Evolutionary conservation across 2,797 vertebrate species (phyloP).

Genomic region (Moxostoma hubbsi): DNA sequence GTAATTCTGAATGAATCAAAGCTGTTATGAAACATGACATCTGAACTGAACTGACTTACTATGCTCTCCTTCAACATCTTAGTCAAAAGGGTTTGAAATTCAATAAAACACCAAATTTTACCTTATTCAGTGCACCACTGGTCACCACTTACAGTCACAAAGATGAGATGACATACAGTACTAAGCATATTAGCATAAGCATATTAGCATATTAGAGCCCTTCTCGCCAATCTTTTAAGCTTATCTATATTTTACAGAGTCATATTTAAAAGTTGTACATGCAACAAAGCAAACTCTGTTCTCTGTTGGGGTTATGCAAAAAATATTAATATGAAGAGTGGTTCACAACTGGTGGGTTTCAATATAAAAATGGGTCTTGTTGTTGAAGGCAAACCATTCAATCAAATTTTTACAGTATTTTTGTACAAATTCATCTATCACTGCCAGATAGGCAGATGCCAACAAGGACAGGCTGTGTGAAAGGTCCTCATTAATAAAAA

Average conservation of each 20-base stretch:
- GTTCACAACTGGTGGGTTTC: no score
- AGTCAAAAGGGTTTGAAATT: conserved; percentile 16
- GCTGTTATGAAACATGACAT: background rate
- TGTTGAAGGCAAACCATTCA: no score
- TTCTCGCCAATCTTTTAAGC: background rate
- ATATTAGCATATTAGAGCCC: background rate
- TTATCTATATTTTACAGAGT: background rate
- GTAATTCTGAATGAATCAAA: background rate
- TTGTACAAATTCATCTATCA: no score
- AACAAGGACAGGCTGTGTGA: no score
- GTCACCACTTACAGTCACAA: background rate
- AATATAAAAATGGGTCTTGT: no score
- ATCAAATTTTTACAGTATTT: no score
- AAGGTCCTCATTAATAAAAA: no score
- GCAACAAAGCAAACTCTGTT: background rate
- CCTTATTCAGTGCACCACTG: background rate
- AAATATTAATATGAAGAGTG: background rate
- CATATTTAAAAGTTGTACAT: no score
- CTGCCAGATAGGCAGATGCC: no score
- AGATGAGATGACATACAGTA: background rate
- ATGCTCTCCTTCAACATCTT: background rate
- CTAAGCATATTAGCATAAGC: background rate
- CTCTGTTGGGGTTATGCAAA: background rate
- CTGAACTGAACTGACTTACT: conserved; percentile 4
- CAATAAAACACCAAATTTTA: background rate